Evolutionary conservation across 2,888 invertebrate species (phyloP), one percentile per base, ranked within the genome.

Genomic region (Apoda limacodes): DNA sequence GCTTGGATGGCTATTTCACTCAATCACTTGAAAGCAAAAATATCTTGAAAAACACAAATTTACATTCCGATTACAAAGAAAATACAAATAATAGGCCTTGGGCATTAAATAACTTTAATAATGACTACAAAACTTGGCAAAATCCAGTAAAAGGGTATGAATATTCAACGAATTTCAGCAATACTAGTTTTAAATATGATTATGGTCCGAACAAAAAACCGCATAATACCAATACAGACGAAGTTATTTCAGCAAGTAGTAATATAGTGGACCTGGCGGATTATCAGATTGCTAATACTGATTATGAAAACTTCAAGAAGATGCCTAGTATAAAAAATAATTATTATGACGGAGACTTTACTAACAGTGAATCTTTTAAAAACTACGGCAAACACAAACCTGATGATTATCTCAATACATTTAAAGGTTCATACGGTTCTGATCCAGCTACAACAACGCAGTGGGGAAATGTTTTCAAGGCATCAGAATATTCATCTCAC

Each of bases 391-490:
- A 58, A 40, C 55, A 46, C 30, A 70, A 64, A 49, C 47, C 57
- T 13, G 60, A 55, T 30, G 68, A 67, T 10, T 63, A 62, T 38
- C 51, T 59, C 10, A 63, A 59, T 37, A 54, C 57, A 25, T 65
- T 65, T 30, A 69, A 67, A 51, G 55, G 63, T 37, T 43, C 60
- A 2, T 65, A 61, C 20, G 62, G 51, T 19, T 53, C 60, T 4
- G 39, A 46, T 9, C 67, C 70, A 3, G 52, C 60, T 17, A 50
- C 60, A 2, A 56, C 60, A 2, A 59, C 64, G 5, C 57, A 66
- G 33, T 78, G 74, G 75, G 72, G 72, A n/a, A 68, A 53, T 43
- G 37, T 50, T 33, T 68, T 59, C 32, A 71, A 74, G 39, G 42
- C 56, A 22, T 42, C 52, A n/a, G 74, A 69, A 31, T 57, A 50